A percentile compares a stretch with the other conserved stretches of the same genome.
Evolutionary conservation across 2,113 vertebrate species (phyloP).

Genomic region (Gasterosteus aculeatus): DNA sequence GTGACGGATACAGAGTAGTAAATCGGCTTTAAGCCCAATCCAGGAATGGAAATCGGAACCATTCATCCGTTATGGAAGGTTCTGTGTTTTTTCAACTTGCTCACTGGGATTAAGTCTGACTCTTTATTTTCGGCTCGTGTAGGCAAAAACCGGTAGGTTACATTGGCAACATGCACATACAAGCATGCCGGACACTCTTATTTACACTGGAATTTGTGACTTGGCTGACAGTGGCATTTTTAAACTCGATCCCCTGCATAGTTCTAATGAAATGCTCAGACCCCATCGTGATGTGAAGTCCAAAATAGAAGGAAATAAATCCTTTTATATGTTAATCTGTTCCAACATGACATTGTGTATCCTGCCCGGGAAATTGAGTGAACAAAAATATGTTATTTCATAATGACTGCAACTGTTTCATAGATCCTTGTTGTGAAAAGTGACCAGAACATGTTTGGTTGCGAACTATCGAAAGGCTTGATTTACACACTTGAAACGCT

Average conservation of each 20-base stretch:
- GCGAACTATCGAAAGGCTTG: background rate
- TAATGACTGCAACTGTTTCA: conserved; percentile 31
- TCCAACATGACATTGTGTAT: conserved; percentile 49
- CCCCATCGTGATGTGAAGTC: conserved; percentile 55
- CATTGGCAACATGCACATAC: background rate
- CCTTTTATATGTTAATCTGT: conserved; percentile 71
- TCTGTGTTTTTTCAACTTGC: background rate
- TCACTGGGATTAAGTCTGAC: conserved; percentile 16
- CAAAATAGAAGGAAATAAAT: conserved; percentile 56
- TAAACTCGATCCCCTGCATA: conserved; percentile 64
- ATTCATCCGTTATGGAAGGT: conserved; percentile 19
- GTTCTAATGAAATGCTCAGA: conserved; percentile 70
- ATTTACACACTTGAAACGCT: conserved; percentile 19
- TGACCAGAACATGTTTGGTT: conserved; percentile 17
- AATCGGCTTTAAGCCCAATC: conserved; percentile 18
- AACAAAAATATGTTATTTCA: conserved; percentile 40
- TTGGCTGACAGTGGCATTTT: conserved; percentile 22
- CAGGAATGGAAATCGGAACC: conserved; percentile 37
- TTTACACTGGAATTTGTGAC: conserved; percentile 19
- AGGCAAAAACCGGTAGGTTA: background rate
- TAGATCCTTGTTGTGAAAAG: background rate
- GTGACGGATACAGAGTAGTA: conserved; percentile 43
- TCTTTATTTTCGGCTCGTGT: background rate
- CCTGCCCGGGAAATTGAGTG: conserved; percentile 56
- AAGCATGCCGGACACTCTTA: conserved; percentile 6